phyloP scores from a whole-genome alignment of 1,140 invertebrate species.

The Penaeus japonicus region DNA sequence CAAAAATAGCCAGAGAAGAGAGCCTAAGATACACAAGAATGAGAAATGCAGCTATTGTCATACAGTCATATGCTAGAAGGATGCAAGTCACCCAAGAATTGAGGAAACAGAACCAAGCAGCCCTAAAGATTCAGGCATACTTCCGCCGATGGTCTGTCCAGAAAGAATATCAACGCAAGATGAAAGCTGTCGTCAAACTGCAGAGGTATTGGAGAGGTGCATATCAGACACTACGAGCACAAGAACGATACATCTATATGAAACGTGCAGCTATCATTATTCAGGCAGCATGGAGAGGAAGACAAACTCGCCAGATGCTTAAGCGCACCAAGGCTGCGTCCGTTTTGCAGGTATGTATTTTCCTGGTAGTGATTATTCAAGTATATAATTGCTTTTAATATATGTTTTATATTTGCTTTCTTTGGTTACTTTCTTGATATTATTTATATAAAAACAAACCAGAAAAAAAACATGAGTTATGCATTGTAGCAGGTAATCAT shows the following conservation, averaged over 20 bases:
- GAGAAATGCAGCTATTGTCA: background rate
- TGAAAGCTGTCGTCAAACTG: constrained; percentile 32
- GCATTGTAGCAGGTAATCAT: too few species aligned
- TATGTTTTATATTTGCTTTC: too few species aligned
- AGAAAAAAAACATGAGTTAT: too few species aligned
- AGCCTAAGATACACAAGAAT: background rate
- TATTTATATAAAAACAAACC: too few species aligned
- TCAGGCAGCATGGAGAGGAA: constrained; percentile 45
- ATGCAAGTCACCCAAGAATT: background rate
- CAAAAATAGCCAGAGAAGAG: background rate
- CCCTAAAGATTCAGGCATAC: background rate
- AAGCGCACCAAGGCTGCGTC: constrained; percentile 31
- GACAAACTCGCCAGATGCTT: background rate
- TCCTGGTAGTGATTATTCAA: too few species aligned
- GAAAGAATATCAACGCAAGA: constrained; percentile 15
- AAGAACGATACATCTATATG: constrained; percentile 54
- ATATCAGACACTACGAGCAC: constrained; percentile 24
- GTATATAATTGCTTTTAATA: too few species aligned
- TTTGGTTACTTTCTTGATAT: too few species aligned
- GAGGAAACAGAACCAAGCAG: background rate
- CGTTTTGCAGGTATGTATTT: constrained; percentile 48
- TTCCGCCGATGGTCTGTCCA: background rate
- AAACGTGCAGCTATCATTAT: constrained; percentile 45
- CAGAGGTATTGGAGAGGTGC: constrained; percentile 55
- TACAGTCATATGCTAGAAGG: constrained; percentile 18